These are phyloP conservation scores for Pterocles burchelli DNA, from an alignment of 2,113 vertebrate genomes.

Conservation along the genomic window DNA sequence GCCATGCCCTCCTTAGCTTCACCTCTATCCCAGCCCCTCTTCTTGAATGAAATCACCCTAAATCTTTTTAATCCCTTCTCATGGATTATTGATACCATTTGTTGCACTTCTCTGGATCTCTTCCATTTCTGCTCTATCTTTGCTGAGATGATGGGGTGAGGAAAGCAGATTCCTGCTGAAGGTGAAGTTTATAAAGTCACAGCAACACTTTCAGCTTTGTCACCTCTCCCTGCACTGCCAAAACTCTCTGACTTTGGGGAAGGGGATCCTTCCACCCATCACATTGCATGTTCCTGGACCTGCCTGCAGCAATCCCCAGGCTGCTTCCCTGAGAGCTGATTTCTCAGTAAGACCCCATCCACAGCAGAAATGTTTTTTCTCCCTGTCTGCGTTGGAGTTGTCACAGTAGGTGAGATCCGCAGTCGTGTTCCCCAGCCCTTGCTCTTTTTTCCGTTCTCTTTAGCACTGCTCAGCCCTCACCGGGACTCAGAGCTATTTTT, in stretches of 20 bases:
- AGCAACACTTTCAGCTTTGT: background rate
- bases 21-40: background rate
- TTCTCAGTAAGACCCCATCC: background rate
- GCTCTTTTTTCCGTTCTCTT: background rate
- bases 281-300: background rate
- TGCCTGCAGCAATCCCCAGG: background rate
- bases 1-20: background rate
- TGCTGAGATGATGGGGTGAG: background rate
- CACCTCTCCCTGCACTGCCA: background rate
- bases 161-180: background rate
- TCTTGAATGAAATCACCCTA: background rate
- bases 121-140: background rate
- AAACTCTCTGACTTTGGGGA: background rate
- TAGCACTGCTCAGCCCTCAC: background rate
- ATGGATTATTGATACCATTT: constrained; percentile 55
- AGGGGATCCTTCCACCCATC: background rate
- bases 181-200: background rate
- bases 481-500: background rate
- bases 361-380: background rate
- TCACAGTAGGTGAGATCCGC: background rate
- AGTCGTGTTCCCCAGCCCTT: background rate
- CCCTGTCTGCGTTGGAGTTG: background rate
- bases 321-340: background rate
- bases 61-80: constrained; percentile 26
- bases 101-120: constrained; percentile 31